phyloP scores from a whole-genome alignment of 2,797 vertebrate genomes.

The Prunella strophiata region DNA sequence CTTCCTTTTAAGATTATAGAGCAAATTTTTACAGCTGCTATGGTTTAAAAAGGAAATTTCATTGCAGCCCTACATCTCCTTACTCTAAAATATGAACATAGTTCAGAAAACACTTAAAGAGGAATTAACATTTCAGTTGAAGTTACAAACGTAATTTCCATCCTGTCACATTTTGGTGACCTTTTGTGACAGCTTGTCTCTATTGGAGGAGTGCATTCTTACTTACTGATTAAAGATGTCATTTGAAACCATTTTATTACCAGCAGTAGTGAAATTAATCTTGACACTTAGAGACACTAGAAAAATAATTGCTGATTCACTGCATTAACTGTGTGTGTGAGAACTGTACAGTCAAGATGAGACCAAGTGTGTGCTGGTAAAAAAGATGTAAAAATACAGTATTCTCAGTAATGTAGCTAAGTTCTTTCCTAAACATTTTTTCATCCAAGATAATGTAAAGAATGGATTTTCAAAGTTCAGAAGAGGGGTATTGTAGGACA shows the following conservation, averaged over 20 bases:
- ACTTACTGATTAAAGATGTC: conserved; percentile 91
- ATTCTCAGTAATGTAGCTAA: not conserved
- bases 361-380: conserved; percentile 45
- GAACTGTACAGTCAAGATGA: conserved; percentile 58
- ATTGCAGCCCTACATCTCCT: conserved; percentile 32
- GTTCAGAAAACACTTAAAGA: conserved; percentile 79
- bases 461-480: not conserved
- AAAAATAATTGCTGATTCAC: conserved; percentile 92
- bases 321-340: conserved; percentile 72
- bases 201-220: conserved; percentile 84
- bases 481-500: not conserved
- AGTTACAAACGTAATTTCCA: conserved; percentile 87
- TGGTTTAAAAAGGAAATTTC: conserved; percentile 55
- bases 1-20: not conserved
- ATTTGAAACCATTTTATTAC: conserved; percentile 93
- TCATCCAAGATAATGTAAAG: not conserved
- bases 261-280: conserved; percentile 86
- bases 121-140: conserved; percentile 89
- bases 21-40: not conserved
- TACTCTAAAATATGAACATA: conserved; percentile 67
- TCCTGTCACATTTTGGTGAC: conserved; percentile 90
- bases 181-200: conserved; percentile 89
- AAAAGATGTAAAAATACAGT: conserved; percentile 35
- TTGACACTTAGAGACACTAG: conserved; percentile 86
- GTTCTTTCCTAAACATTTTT: not conserved